Evolutionary conservation across 2,113 vertebrate genomes (phyloP).

Genomic region (Mormyrus iriodes): DNA sequence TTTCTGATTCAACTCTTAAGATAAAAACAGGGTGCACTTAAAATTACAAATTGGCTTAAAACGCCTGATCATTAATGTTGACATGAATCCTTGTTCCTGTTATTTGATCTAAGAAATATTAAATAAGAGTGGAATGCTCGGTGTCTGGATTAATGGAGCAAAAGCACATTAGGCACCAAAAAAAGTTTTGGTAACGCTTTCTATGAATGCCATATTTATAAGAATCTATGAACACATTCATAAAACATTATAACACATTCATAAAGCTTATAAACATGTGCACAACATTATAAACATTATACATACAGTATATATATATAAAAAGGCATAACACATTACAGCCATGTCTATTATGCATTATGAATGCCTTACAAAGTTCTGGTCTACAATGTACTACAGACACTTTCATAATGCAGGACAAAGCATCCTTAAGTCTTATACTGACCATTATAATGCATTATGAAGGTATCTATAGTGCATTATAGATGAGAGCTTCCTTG

Average conservation of each 20-base stretch:
- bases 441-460: neutral
- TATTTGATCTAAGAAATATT: neutral
- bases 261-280: neutral
- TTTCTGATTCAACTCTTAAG: neutral
- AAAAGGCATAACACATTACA: neutral
- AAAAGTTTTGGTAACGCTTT: neutral
- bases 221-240: neutral
- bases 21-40: too few relatives aligned
- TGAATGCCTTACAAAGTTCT: neutral
- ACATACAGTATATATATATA: too few relatives aligned
- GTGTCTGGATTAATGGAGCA: neutral
- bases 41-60: neutral
- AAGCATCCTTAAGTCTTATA: neutral
- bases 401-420: neutral
- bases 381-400: neutral
- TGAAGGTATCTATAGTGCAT: neutral
- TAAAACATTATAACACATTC: neutral
- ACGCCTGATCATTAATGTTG: neutral
- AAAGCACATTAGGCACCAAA: neutral
- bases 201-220: too few relatives aligned
- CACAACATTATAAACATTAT: too few relatives aligned
- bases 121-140: neutral
- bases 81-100: neutral
- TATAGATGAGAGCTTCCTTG: neutral
- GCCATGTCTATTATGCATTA: neutral